Percentiles rank a stretch among this genome's conserved stretches.
Evolutionary conservation across 2,888 invertebrate species (phyloP).

Genomic region (Yponomeuta evonymella): DNA sequence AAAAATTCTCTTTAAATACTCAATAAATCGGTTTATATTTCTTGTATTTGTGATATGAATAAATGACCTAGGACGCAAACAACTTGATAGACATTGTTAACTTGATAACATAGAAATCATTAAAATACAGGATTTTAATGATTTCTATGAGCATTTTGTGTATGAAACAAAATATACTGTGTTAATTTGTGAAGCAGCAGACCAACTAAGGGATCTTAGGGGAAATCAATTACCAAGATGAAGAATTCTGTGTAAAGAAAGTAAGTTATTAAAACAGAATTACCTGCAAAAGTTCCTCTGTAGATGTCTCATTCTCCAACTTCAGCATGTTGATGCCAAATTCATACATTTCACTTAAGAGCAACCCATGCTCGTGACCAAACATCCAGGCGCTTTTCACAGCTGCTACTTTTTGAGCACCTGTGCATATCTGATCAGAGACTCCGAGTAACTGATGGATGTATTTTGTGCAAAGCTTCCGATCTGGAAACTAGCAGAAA

Average conservation of each 20-base stretch:
- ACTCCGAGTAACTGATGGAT: slow-evolving; percentile 53
- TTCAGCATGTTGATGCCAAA: slow-evolving; percentile 61
- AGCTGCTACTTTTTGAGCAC: slow-evolving; percentile 46
- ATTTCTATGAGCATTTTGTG: too few relatives aligned
- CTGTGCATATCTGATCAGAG: slow-evolving; percentile 42
- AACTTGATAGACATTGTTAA: background rate
- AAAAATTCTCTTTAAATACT: too few relatives aligned
- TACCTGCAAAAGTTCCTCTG: slow-evolving; percentile 52
- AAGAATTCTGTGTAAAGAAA: too few relatives aligned
- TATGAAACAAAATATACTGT: too few relatives aligned
- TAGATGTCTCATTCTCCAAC: slow-evolving; percentile 42
- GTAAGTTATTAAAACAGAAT: background rate
- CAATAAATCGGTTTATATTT: too few relatives aligned
- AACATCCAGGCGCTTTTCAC: slow-evolving; percentile 61
- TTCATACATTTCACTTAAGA: slow-evolving; percentile 56
- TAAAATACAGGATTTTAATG: too few relatives aligned
- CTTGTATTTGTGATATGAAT: too few relatives aligned
- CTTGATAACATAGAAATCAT: too few relatives aligned
- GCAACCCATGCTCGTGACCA: slow-evolving; percentile 52
- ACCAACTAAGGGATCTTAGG: too few relatives aligned
- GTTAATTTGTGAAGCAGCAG: too few relatives aligned
- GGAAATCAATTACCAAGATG: too few relatives aligned
- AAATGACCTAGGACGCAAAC: too few relatives aligned
- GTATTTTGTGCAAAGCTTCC: slow-evolving; percentile 53
- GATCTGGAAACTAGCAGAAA: slow-evolving; percentile 50